These are phyloP conservation scores for Elegia similella DNA, from an alignment of 2,888 invertebrate species.

Conservation along the genomic window DNA sequence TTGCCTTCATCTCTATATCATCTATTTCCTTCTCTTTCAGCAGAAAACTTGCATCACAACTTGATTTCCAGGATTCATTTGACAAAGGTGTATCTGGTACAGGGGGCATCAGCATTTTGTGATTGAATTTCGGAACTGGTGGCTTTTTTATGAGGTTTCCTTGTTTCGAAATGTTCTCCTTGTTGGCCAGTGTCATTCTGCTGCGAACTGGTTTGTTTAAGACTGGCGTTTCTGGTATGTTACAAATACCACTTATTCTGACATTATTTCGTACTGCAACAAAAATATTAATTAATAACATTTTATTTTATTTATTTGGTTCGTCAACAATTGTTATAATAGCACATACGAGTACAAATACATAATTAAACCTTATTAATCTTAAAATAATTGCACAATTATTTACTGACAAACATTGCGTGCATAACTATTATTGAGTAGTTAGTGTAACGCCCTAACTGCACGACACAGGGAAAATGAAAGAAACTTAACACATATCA, in stretches of 20 bases:
- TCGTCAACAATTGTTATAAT: too few species aligned
- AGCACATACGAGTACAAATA: too few species aligned
- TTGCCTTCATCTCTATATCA: constrained; percentile 47
- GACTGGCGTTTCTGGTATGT: constrained; percentile 60
- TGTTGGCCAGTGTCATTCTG: constrained; percentile 47
- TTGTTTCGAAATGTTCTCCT: constrained; percentile 49
- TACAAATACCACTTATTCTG: constrained; percentile 64
- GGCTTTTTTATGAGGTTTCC: constrained; percentile 27
- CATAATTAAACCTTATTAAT: too few species aligned
- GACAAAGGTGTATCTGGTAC: constrained; percentile 53
- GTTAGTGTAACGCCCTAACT: too few species aligned
- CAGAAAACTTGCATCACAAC: constrained; percentile 65
- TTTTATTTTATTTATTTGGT: too few species aligned
- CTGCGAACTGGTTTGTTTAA: constrained; percentile 37
- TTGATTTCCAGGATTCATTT: constrained; percentile 61
- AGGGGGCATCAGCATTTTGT: constrained; percentile 21
- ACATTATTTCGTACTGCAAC: constrained; percentile 39
- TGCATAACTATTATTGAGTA: too few species aligned
- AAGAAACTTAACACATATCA: too few species aligned
- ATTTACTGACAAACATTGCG: too few species aligned
- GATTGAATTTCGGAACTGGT: constrained; percentile 21
- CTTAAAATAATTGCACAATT: too few species aligned
- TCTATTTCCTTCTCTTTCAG: constrained; percentile 63
- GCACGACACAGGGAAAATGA: too few species aligned
- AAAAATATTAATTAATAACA: neutral